Evolutionary conservation across 2,888 invertebrate species (phyloP).

Genomic region (Tipula unca): DNA sequence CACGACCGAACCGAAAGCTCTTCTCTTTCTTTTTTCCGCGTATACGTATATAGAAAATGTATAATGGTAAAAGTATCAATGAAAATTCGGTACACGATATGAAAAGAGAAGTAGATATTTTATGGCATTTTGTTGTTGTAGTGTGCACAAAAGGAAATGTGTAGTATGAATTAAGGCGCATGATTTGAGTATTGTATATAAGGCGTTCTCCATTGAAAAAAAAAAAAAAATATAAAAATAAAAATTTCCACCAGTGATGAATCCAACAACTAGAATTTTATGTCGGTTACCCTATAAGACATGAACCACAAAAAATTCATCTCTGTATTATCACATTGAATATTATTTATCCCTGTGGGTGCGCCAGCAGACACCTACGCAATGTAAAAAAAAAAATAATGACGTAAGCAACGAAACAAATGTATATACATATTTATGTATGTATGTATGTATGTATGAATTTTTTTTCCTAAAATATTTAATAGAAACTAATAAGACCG

Average conservation of each 20-base stretch:
- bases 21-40: background rate
- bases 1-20: background rate
- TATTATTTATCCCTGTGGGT: conserved; percentile 32
- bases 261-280: background rate
- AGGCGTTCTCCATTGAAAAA: background rate
- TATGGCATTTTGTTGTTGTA: background rate
- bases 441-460: background rate
- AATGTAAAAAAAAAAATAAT: conserved; percentile 32
- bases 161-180: background rate
- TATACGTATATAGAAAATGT: background rate
- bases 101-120: background rate
- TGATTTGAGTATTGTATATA: background rate
- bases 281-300: background rate
- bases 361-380: conserved; percentile 44
- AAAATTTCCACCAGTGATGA: background rate
- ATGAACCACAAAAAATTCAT: background rate
- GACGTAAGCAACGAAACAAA: conserved; percentile 36
- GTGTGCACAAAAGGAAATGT: background rate
- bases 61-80: background rate
- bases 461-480: background rate
- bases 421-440: background rate
- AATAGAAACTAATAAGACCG: background rate
- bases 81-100: background rate
- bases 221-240: background rate
- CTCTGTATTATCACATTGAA: background rate